Evolutionary conservation across 2,113 vertebrate genomes (phyloP), one percentile per base, ranked within the genome.

Genomic region (Prunella fulvescens): DNA sequence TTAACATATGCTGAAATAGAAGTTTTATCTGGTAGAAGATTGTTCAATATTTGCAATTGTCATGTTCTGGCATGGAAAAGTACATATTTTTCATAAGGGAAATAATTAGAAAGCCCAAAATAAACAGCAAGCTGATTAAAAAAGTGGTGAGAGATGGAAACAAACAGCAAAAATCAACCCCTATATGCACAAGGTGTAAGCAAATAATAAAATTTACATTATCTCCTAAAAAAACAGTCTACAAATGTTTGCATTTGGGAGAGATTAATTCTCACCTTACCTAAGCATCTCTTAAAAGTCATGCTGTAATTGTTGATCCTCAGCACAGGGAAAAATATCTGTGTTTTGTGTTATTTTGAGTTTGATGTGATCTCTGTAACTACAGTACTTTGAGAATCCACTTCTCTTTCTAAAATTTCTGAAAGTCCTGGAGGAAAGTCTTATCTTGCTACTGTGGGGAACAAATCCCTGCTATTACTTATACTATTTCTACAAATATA

Each of bases 71-170:
- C 53, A 87, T 7, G 10, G 29, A 86, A 77, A 90, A 18, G 44
- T 50, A 80, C 23, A 23, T 45, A 85, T 45, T 86, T 80, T 88
- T 90, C 62, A 65, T 42, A 57, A 26, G 14, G 40, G 31, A 94
- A 85, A 85, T 76, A 64, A 94, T 72, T 82, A 61, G 54, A 93
- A 92, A 88, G 26, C n/a, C 80, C 62, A 93, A 91, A 93, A 88
- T 70, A 96, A 90, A 90, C 29, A 90, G 28, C 23, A 57, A 73
- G 39, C 25, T 85, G 33, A 93, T 92, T 96, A 2, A 57, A 83
- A 77, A 76, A 56, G 35, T 29, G 11, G 9, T 1, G 5, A 67
- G 48, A 67, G 57, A 79, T 15, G 17, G 37, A 92, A 81, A 81
- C 33, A 56, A 89, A 77, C 16, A 65, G 35, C 28, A 85, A 54